Evolutionary conservation across 2,113 vertebrate genomes (phyloP), one percentile per base, ranked within the genome.

Genomic region (Bubo bubo): DNA sequence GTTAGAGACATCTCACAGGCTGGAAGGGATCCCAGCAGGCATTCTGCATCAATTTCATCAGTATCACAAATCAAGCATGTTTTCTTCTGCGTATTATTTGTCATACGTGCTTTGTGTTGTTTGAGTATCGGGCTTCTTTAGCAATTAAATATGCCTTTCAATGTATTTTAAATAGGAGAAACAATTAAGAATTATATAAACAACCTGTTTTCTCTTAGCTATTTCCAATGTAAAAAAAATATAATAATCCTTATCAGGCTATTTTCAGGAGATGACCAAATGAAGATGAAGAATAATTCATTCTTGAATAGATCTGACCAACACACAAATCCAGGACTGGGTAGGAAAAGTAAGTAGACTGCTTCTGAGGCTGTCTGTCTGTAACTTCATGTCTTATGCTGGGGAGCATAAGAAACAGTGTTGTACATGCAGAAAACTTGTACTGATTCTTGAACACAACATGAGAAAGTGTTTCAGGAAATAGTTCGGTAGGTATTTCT

Each of bases 51-150:
- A 90, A 39, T 79, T 72, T 70, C 49, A 86, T 72, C 55, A 91
- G 9, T 68, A 91, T 64, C 82, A 76, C 67, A 95, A 94, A 94
- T 91, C 77, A 95, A 79, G 64, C 58, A 86, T 79, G 20, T 34
- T 95, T 93, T 95, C 66, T 92, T 39, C 41, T 62, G 37, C 80
- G 50, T 70, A 52, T 14, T 68, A 20, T 90, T 94, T 89, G 16
- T 55, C 45, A 23, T 90, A 83, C 58, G 58, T 55, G 18, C 27
- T 81, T 75, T 72, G 26, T 68, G 23, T 11, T 81, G 20, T 75
- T 93, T 76, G 85, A 92, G 17, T 58, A 73, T 60, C 35, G 52
- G 21, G 17, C 23, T 60, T 77, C n/a, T 71, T 79, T 50, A 53
- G 37, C 66, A 75, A 47, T 67, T 68, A 85, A 85, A 82, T 72